Base-by-base conservation (phyloP, 2,113 vertebrate species). In the Oophaga pumilio region DNA sequence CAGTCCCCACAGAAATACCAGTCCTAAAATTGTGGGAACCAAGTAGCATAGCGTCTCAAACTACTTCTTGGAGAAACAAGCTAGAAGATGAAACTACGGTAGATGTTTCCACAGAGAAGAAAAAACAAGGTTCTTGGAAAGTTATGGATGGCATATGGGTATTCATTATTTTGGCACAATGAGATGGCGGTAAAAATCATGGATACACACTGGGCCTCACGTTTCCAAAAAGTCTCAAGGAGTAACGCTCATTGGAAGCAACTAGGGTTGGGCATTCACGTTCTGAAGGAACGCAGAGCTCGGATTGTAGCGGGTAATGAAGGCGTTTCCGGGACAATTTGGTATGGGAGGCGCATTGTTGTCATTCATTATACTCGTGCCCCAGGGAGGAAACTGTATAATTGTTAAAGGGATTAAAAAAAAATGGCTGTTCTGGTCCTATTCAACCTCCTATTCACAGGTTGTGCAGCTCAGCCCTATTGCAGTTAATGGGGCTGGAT, bases 1-100 rank as follows among this genome's bases (percentile, higher is more conserved):
- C 81, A 83, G 49, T 83, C 81, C 81, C 81, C 81, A 83, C 49
- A 69, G 64, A 69, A 83, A 43, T 53, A n/a, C 81, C 53, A 24
- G 81, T 77, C 68, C 14, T 33, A 73, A 73, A 17, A 22, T 11
- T n/a, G 50, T 3, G 76, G 43, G 20, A 53, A 12, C 26, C 26
- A 15, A 79, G 53, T 2, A 28, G n/a, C 12, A 5, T 26, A 56
- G 49, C 20, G 0, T 18, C 49, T 24, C 76, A 1, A n/a, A 57
- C 52, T 56, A 56, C 7, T 56, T 56, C 76, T 52, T 26, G 50
- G 13, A 56, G 76, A 56, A n/a, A 57, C 2, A 50, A 20, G 49
- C 50, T 56, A 8, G 12, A n/a, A 28, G 53, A 57, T 15, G 24
- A 26, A 79, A 14, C 14, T 28, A n/a, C n/a, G n/a, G n/a, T n/a